phyloP scores from a whole-genome alignment of 2,797 vertebrate genomes.

The Pseudomugil gertrudae region DNA sequence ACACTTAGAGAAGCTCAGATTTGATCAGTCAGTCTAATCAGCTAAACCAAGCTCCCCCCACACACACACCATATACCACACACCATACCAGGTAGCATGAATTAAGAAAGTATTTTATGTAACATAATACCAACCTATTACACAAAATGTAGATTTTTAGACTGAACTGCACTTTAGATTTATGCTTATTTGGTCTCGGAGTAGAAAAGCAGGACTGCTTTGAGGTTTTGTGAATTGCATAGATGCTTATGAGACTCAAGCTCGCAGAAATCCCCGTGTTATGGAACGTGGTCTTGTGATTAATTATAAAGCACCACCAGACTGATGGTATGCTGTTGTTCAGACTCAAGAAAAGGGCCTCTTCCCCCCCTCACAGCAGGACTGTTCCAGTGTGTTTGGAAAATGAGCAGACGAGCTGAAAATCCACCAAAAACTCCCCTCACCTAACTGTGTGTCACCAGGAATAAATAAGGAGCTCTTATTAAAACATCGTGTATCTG shows the following conservation, averaged over 20 bases:
- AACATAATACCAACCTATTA: neutral
- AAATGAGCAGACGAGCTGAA: conserved; percentile 42
- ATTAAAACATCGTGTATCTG: conserved; percentile 55
- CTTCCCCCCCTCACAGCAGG: conserved; percentile 49
- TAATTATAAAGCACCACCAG: conserved; percentile 75
- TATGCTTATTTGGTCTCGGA: conserved; percentile 20
- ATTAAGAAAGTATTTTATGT: neutral
- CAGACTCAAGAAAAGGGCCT: conserved; percentile 62
- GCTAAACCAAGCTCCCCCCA: neutral
- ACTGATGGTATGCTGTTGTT: conserved; percentile 65
- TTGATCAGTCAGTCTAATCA: neutral
- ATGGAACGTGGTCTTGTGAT: conserved; percentile 72
- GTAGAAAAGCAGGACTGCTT: conserved; percentile 31
- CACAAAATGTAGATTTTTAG: conserved; percentile 5
- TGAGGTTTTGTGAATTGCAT: conserved; percentile 47
- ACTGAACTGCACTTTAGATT: neutral
- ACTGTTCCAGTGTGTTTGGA: conserved; percentile 49
- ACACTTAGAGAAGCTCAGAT: neutral
- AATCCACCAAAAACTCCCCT: conserved; percentile 38
- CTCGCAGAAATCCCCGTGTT: conserved; percentile 70
- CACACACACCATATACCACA: neutral
- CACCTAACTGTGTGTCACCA: conserved; percentile 41
- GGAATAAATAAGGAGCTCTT: conserved; percentile 54
- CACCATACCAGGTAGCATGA: conserved; percentile 4
- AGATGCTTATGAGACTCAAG: conserved; percentile 60